Evolutionary conservation across 2,797 vertebrate species (phyloP), one percentile per base, ranked within the genome.

Genomic region (Chelonia mydas): DNA sequence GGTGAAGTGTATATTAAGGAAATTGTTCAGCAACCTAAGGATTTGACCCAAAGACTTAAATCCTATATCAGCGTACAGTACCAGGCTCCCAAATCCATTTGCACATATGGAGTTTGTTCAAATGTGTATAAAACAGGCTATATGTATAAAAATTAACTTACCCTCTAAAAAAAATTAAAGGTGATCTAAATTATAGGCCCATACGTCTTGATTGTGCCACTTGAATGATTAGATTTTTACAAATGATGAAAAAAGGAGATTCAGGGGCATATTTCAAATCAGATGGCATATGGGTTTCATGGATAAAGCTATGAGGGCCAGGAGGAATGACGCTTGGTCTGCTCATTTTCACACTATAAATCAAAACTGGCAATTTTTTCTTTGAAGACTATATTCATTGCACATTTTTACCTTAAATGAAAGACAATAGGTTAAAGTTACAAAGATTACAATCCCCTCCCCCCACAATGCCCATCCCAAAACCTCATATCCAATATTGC

Each of bases 271-370:
- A 79, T 31, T n/a, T 17, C 13, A 19, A 3, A 15, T 17, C 2
- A 3, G 49, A 8, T 74, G 2, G 25, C 27, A 28, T 49, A 77
- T 31, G 27, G 15, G 27, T 77, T n/a, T 78, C 45, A 37, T 37
- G 76, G 81, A 2, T 41, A n/a, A 33, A 37, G 13, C 65, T 72
- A 4, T 37, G 16, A 45, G 37, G 55, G 50, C 6, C 27, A 54
- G 51, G 54, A 49, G 37, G 72, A 33, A 54, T 16, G 37, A 72
- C 45, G 23, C 47, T 83, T 54, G 11, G 11, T 91, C 41, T 3
- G 54, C 2, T 0, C 13, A 65, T 86, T 5, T 0, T 11, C 45
- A 1, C 17, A 41, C 19, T 1, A 11, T 8, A 76, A 77, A 83
- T 28, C 23, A 49, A 45, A 31, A 19, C 31, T 77, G 81, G 72